Conservation (phyloP, 2,888 invertebrate genomes). For the Branchipolynoe longqiensis region DNA sequence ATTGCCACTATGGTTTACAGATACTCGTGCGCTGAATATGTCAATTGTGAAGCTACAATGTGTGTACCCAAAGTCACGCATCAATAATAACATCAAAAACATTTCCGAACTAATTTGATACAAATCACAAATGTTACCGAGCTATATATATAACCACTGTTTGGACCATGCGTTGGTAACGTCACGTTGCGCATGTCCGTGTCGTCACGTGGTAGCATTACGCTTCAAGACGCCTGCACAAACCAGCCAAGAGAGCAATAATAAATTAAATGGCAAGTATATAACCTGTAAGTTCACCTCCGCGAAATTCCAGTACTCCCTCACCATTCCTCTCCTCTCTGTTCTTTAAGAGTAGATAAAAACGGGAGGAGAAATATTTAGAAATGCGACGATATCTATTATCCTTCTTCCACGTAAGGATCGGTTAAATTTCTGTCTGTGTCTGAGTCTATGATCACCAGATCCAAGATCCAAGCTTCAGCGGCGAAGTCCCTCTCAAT, state of each 20-base stretch:
- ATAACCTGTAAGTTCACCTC: slow-evolving; percentile 42
- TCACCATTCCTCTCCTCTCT: not conserved
- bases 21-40: slow-evolving; percentile 8
- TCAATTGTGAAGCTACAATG: not conserved
- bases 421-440: too few relatives aligned
- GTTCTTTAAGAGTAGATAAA: not conserved
- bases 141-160: slow-evolving; percentile 10
- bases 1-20: not conserved
- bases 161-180: too few relatives aligned
- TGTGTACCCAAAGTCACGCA: not conserved
- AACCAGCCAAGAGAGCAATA: slow-evolving; percentile 14
- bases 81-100: not conserved
- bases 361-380: too few relatives aligned
- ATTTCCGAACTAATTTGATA: not conserved
- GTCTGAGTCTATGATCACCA: too few relatives aligned
- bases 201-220: too few relatives aligned
- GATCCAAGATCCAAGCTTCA: too few relatives aligned
- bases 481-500: too few relatives aligned
- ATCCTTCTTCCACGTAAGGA: too few relatives aligned
- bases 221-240: too few relatives aligned
- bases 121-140: slow-evolving; percentile 1
- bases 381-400: too few relatives aligned
- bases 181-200: too few relatives aligned
- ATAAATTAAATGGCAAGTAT: slow-evolving; percentile 49
- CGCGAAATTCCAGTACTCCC: too few relatives aligned